Evolutionary conservation across 2,113 vertebrate genomes (phyloP).

Genomic region (Eublepharis macularius): DNA sequence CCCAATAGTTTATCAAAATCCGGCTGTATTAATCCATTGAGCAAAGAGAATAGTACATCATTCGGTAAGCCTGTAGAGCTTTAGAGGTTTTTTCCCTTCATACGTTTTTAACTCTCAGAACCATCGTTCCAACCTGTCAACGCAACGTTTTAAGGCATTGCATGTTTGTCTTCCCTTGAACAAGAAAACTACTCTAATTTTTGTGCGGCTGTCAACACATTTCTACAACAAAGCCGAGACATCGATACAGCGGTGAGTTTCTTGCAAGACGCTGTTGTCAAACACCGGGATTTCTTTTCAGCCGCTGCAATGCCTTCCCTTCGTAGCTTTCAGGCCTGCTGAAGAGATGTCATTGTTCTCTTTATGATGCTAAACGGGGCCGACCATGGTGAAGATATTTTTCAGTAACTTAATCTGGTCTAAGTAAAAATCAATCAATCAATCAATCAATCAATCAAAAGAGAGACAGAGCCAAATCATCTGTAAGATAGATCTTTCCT

Average conservation of each 20-base stretch:
- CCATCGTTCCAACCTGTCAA: constrained; percentile 8
- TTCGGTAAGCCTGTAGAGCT: neutral
- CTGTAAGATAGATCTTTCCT: neutral
- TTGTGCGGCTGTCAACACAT: neutral
- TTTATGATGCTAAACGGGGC: neutral
- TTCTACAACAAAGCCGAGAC: neutral
- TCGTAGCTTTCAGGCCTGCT: neutral
- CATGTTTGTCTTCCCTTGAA: neutral
- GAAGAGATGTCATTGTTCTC: neutral
- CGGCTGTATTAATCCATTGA: neutral
- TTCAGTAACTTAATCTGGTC: neutral
- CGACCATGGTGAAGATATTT: neutral
- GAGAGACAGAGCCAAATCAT: neutral
- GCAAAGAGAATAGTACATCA: constrained; percentile 28
- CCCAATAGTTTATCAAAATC: neutral
- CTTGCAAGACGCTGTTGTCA: neutral
- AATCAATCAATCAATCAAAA: too few relatives aligned
- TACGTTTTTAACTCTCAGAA: neutral
- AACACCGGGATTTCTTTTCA: neutral
- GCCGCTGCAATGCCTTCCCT: neutral
- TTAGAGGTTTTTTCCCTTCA: constrained; percentile 1
- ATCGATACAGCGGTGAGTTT: neutral
- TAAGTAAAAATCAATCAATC: neutral
- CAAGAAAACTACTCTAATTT: neutral
- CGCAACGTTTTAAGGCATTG: neutral